phyloP scores from a whole-genome alignment of 2,113 vertebrate genomes.

The Nothocercus julius region DNA sequence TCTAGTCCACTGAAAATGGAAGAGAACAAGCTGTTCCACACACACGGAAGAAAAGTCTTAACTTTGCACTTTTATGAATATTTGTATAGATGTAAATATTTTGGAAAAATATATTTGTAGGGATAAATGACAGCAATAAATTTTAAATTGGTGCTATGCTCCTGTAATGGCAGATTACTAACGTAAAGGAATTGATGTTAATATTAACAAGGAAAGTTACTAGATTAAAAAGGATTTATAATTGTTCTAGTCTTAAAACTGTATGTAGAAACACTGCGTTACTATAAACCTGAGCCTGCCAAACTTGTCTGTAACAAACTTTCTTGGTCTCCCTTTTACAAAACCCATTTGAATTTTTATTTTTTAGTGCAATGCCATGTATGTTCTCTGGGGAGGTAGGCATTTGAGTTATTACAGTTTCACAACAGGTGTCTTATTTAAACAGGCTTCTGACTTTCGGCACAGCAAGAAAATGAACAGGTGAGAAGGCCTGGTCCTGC shows the following conservation, averaged over 20 bases:
- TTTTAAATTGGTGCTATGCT: slow-evolving; percentile 74
- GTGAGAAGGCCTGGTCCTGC: background rate
- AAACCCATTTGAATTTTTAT: background rate
- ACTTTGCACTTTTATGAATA: slow-evolving; percentile 88
- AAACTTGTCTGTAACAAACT: slow-evolving; percentile 10
- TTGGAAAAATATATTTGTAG: slow-evolving; percentile 83
- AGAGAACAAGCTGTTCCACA: background rate
- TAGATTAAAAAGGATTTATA: slow-evolving; percentile 66
- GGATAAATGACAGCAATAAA: slow-evolving; percentile 79
- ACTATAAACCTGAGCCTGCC: slow-evolving; percentile 43
- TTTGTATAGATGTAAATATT: slow-evolving; percentile 84
- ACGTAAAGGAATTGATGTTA: slow-evolving; percentile 73
- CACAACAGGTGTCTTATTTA: slow-evolving; percentile 20
- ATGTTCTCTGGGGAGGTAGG: background rate
- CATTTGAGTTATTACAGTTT: background rate
- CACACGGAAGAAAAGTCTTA: slow-evolving; percentile 65
- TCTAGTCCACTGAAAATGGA: background rate
- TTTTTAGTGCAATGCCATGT: slow-evolving; percentile 47
- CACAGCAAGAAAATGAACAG: background rate
- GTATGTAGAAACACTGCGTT: slow-evolving; percentile 53
- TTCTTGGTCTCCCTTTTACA: background rate
- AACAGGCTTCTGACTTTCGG: slow-evolving; percentile 17
- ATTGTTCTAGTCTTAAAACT: slow-evolving; percentile 66
- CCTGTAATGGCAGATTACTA: slow-evolving; percentile 73
- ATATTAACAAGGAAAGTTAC: slow-evolving; percentile 70